A percentile compares a stretch with the other conserved stretches of the same genome.
Conservation (phyloP, 2,113 vertebrate genomes). For the Gadus chalcogrammus region DNA sequence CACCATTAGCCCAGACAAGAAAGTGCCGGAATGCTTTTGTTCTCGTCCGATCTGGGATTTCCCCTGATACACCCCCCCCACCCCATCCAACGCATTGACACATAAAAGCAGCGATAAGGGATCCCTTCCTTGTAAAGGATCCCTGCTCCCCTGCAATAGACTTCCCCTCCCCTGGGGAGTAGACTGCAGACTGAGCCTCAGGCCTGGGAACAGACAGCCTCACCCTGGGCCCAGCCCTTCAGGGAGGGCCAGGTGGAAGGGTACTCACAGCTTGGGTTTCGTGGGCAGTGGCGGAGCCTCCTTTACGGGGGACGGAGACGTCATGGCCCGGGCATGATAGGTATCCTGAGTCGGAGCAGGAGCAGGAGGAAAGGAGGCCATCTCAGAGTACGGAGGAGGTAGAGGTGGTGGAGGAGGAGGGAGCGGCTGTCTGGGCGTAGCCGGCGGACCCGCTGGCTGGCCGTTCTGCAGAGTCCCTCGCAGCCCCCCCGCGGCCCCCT, state of each 20-base stretch:
- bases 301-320: conserved; percentile 77
- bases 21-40: no score
- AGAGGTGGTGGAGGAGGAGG: conserved; percentile 31
- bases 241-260: conserved; percentile 4
- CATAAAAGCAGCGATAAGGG: no score
- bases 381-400: conserved; percentile 31
- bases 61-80: not conserved
- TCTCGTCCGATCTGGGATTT: not conserved
- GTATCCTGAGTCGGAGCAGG: conserved; percentile 44
- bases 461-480: conserved; percentile 69
- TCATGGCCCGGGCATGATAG: conserved; percentile 42
- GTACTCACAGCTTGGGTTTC: conserved; percentile 96
- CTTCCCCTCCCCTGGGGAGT: no score
- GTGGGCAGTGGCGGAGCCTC: conserved; percentile 86
- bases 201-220: not conserved
- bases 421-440: conserved; percentile 31
- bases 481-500: conserved; percentile 26
- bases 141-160: no score
- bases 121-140: no score
- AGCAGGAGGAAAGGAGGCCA: conserved; percentile 41
- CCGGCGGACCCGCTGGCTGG: conserved; percentile 49
- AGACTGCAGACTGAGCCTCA: not conserved
- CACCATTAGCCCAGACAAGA: no score
- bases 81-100: not conserved
- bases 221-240: not conserved